phyloP scores from a whole-genome alignment of 2,888 invertebrate species.

The Phengaris alcon region DNA sequence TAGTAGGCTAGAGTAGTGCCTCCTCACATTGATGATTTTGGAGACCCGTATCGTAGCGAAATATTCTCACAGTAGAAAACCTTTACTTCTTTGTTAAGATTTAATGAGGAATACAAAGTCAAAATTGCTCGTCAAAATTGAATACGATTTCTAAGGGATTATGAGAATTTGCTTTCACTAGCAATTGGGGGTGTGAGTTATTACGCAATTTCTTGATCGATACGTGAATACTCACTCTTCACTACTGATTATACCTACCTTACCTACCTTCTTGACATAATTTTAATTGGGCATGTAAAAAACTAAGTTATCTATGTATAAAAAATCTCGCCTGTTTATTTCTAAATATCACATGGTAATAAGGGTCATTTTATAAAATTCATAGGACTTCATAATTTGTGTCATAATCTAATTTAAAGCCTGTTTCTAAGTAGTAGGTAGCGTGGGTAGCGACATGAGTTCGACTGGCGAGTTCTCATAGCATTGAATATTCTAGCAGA shows the following conservation, averaged over 20 bases:
- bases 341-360: background rate
- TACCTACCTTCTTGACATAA: background rate
- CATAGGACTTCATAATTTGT: background rate
- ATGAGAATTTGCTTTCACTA: background rate
- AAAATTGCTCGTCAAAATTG: slow-evolving; percentile 6
- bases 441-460: slow-evolving; percentile 40
- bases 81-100: background rate
- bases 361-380: background rate
- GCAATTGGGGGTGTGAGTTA: background rate
- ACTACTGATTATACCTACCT: background rate
- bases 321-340: too few species aligned
- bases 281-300: background rate
- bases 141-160: slow-evolving; percentile 14
- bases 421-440: slow-evolving; percentile 44
- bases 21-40: too few species aligned
- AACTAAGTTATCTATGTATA: background rate
- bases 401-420: slow-evolving; percentile 2
- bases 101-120: slow-evolving; percentile 7
- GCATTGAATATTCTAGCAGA: slow-evolving; percentile 69
- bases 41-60: too few species aligned
- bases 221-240: background rate
- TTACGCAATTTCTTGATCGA: too few species aligned
- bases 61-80: too few species aligned
- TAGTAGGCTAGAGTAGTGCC: too few species aligned
- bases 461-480: slow-evolving; percentile 58